phyloP scores from a whole-genome alignment of 2,888 invertebrate species.

The Rhaphigaster nebulosa region DNA sequence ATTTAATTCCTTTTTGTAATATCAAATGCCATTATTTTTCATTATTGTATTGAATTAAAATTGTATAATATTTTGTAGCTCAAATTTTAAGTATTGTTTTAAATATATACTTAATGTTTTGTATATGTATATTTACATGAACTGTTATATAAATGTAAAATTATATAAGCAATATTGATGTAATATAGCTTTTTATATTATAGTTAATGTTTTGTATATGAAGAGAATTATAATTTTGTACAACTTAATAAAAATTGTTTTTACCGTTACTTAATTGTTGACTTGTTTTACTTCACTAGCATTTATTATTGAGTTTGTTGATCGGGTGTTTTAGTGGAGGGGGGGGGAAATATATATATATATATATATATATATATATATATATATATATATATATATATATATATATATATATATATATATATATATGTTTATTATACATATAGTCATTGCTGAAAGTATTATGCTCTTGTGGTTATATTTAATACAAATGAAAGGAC shows the following conservation, averaged over 20 bases:
- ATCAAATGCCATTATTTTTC: background rate
- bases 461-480: too few species aligned
- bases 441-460: too few species aligned
- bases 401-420: too few species aligned
- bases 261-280: background rate
- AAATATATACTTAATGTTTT: background rate
- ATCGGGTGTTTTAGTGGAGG: too few species aligned
- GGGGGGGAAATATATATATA: too few species aligned
- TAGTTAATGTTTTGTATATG: constrained; percentile 36
- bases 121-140: background rate
- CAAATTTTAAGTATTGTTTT: background rate
- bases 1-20: constrained; percentile 20
- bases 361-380: too few species aligned
- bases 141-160: constrained; percentile 19
- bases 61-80: constrained; percentile 19
- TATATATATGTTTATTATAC: too few species aligned
- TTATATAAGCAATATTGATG: background rate
- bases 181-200: background rate
- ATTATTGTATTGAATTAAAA: background rate
- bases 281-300: too few species aligned
- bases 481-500: too few species aligned
- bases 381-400: too few species aligned
- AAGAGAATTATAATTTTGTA: constrained; percentile 41
- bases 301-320: too few species aligned
- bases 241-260: background rate